Evolutionary conservation across 2,797 vertebrate genomes (phyloP), one percentile per base, ranked within the genome.

Genomic region (Xerus rutilus): DNA sequence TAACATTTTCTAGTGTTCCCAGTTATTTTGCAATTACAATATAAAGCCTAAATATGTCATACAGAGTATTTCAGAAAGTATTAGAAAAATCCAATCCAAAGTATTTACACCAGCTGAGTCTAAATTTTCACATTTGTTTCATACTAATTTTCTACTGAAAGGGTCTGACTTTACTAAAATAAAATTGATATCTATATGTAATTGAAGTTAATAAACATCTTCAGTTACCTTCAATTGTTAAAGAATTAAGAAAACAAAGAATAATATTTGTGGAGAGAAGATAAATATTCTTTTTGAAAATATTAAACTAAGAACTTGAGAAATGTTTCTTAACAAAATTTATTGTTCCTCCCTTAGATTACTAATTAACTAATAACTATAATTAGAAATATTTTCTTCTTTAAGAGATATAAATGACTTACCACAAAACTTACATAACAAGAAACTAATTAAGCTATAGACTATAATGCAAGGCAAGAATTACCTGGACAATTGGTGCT

Each of bases 211-310:
- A 73, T 96, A 81, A 83, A 87, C 79, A 54, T 0, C 3, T 35
- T 59, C 74, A 28, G 1, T 62, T 89, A 1, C 62, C 13, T 92
- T 83, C 30, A 81, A 93, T 15, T 77, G 14, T 17, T 59, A 87
- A 89, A 70, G 0, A 10, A 89, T 72, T 89, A 59, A 52, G 10
- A 77, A 47, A 76, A 69, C 14, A 67, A 91, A 59, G n/a, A 67
- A 65, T 32, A 67, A 32, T 57, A 49, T 39, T 39, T 52, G 49
- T 76, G 30, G 39, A 54, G 0, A 92, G 13, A 81, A 73, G 6
- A 87, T 2, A 30, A 65, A 64, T 1, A 86, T 59, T 76, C 21
- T 64, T 93, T 92, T 79, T 12, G 32, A 94, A 91, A 92, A 89
- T 14, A 91, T 23, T 64, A 59, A 93, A 76, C 49, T 76, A 72